phyloP scores from a whole-genome alignment of 92 coral and sea anemone species.

The Heteractis magnifica region DNA sequence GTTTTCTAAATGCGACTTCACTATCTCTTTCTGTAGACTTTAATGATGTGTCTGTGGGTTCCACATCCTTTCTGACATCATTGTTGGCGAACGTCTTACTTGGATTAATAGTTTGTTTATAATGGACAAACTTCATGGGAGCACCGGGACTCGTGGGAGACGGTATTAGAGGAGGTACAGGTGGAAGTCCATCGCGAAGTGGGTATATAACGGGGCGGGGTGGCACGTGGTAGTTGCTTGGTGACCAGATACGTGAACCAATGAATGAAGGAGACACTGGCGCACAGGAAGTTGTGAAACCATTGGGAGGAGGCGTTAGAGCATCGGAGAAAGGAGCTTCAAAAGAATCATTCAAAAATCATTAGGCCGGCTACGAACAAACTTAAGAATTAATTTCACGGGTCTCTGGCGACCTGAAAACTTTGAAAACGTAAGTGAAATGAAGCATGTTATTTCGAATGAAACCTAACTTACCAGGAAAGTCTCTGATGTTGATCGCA shows the following conservation, averaged over 20 bases:
- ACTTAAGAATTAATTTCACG: background rate
- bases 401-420: no score
- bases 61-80: slow-evolving; percentile 3
- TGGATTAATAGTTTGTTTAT: slow-evolving; percentile 28
- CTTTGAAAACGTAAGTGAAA: no score
- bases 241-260: slow-evolving; percentile 72
- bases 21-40: slow-evolving; percentile 8
- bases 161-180: slow-evolving; percentile 65
- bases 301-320: slow-evolving; percentile 30
- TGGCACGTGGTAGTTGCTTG: slow-evolving; percentile 26
- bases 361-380: background rate
- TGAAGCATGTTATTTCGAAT: no score
- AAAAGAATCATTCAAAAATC: background rate
- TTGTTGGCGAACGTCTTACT: background rate
- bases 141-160: slow-evolving; percentile 65
- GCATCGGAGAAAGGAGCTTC: background rate
- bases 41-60: background rate
- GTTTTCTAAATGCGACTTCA: slow-evolving; percentile 13
- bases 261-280: slow-evolving; percentile 31
- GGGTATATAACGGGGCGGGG: slow-evolving; percentile 30
- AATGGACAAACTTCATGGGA: slow-evolving; percentile 9
- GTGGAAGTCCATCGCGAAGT: slow-evolving; percentile 58
- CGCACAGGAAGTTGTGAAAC: slow-evolving; percentile 7
- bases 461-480: slow-evolving; percentile 1
- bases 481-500: background rate